These are phyloP conservation scores for Crypturellus tataupa DNA, from an alignment of 2,797 vertebrate genomes.

Conservation along the genomic window DNA sequence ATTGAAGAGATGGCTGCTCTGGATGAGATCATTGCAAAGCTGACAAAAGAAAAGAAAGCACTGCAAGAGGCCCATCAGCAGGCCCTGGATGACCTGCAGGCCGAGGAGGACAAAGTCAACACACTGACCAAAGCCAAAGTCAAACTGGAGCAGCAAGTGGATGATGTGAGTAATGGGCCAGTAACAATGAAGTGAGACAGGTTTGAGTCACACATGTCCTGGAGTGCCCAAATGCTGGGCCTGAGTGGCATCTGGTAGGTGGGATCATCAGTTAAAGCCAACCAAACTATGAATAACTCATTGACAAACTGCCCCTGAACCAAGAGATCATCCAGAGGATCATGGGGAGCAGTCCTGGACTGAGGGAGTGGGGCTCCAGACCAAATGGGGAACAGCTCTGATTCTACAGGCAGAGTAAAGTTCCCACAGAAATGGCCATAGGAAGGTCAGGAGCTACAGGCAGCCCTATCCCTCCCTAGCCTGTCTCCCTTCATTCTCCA, in stretches of 20 bases:
- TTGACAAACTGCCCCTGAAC: background rate
- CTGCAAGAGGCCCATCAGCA: slow-evolving; percentile 94
- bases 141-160: slow-evolving; percentile 95
- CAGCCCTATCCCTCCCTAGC: background rate
- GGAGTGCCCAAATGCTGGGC: background rate
- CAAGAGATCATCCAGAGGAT: background rate
- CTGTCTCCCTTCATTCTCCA: slow-evolving; percentile 43
- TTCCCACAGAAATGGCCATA: background rate
- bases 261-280: fast-evolving
- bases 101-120: slow-evolving; percentile 95
- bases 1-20: slow-evolving; percentile 92
- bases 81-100: slow-evolving; percentile 93
- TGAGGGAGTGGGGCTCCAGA: background rate
- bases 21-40: slow-evolving; percentile 90
- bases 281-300: background rate
- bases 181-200: background rate
- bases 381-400: background rate
- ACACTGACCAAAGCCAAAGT: slow-evolving; percentile 90
- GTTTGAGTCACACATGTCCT: background rate
- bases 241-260: background rate
- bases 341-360: background rate
- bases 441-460: background rate
- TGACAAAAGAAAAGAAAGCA: slow-evolving; percentile 94
- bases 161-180: slow-evolving; percentile 87
- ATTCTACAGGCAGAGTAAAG: background rate